Conservation (phyloP, 1,140 invertebrate genomes). For the Caerostris extrusa region DNA sequence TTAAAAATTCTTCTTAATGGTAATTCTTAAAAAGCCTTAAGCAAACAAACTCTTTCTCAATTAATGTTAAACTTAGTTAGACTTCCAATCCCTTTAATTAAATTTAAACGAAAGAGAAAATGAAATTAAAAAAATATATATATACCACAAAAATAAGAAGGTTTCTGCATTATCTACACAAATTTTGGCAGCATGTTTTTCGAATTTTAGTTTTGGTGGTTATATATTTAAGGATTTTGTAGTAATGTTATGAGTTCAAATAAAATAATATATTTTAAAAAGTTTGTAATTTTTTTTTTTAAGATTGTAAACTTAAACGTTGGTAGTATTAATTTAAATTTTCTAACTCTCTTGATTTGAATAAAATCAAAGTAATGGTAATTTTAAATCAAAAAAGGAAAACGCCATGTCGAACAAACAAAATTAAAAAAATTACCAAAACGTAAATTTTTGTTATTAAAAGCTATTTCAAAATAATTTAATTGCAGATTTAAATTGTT, state of each 20-base stretch:
- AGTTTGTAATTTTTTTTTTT: not conserved
- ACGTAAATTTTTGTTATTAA: too few species aligned
- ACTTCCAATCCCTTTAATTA: constrained; percentile 39
- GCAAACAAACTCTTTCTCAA: constrained; percentile 7
- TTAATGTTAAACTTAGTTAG: constrained; percentile 43
- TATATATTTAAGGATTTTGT: not conserved
- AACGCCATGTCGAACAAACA: too few species aligned
- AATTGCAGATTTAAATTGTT: too few species aligned
- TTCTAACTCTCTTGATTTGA: too few species aligned
- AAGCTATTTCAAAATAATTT: too few species aligned
- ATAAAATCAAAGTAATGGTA: too few species aligned
- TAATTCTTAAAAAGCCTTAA: constrained; percentile 45
- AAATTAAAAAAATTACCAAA: too few species aligned
- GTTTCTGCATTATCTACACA: not conserved
- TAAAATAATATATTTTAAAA: not conserved
- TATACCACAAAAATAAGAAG: not conserved
- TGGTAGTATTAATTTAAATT: too few species aligned
- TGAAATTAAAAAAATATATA: not conserved
- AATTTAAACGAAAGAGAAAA: constrained; percentile 44
- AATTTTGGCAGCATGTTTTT: not conserved
- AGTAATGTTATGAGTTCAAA: not conserved
- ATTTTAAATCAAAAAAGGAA: too few species aligned
- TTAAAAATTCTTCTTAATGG: constrained; percentile 30
- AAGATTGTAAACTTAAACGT: too few species aligned
- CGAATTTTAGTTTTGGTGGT: not conserved